Conservation (phyloP, 2,888 invertebrate genomes). For the Nephrocerus scutellatus region DNA sequence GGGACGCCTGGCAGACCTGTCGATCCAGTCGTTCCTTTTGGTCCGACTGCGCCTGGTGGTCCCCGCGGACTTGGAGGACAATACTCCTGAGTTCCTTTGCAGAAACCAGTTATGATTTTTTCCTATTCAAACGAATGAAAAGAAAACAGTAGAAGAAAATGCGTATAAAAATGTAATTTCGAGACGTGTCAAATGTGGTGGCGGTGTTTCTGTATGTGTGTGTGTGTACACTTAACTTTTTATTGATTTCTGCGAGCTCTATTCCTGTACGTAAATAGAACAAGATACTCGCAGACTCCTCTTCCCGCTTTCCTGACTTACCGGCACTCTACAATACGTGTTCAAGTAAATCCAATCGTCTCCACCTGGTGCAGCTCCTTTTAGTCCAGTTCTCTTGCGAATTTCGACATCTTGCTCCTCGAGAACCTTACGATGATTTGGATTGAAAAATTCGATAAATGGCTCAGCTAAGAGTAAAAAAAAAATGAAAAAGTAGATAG, state of each 20-base stretch:
- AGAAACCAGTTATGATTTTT: slow-evolving; percentile 76
- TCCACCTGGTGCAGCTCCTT: slow-evolving; percentile 63
- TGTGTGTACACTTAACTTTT: too few relatives aligned
- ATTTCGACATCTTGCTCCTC: slow-evolving; percentile 61
- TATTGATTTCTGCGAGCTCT: too few relatives aligned
- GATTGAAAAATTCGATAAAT: slow-evolving; percentile 69
- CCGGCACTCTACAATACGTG: slow-evolving; percentile 79
- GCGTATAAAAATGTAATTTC: not conserved
- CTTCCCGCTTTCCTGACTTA: slow-evolving; percentile 45
- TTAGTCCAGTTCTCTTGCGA: slow-evolving; percentile 55
- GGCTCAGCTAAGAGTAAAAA: too few relatives aligned
- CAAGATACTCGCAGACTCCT: not conserved
- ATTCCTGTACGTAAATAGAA: too few relatives aligned
- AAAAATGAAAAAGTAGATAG: too few relatives aligned
- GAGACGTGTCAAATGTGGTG: not conserved
- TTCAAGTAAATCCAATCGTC: slow-evolving; percentile 83
- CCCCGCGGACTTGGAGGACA: slow-evolving; percentile 67
- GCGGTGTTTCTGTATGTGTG: not conserved
- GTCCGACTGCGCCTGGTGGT: slow-evolving; percentile 54
- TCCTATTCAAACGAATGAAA: slow-evolving; percentile 55
- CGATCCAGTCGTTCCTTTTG: slow-evolving; percentile 54
- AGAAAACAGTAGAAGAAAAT: not conserved
- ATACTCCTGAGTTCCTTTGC: slow-evolving; percentile 73
- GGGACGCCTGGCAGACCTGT: slow-evolving; percentile 54
- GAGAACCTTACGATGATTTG: slow-evolving; percentile 58